Base-by-base conservation (phyloP, 2,888 invertebrate genomes). In the Eremobia ochroleuca region DNA sequence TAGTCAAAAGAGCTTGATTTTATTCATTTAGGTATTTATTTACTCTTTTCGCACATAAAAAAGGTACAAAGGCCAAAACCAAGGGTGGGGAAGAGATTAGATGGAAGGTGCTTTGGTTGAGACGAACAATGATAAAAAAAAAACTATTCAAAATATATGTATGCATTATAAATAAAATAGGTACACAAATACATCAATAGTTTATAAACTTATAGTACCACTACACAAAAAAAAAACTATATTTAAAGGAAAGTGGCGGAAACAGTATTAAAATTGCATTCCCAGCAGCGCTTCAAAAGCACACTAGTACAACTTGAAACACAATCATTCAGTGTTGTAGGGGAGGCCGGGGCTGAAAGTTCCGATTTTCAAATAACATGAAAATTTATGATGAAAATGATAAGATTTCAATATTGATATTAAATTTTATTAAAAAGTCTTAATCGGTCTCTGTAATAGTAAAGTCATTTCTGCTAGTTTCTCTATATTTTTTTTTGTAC, bases 301-400 rank as follows among this genome's bases (percentile, higher is more conserved):
- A 67, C 37, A 49, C 64, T 59, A 58, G 55, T 68, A 59, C 40
- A 77, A 85, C 82, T 81, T 79, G 73, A 82, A 88, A 86, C 76
- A 88, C 85, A 87, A 87, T 87, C 86, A 77, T 84, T 85, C 85
- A 85, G 78, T 55, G 55, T 85, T 86, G 90, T 88, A n/a, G n/a
- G n/a, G n/a, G n/a, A n/a, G n/a, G n/a, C n/a, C n/a, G n/a, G n/a
- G n/a, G n/a, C n/a, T n/a, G n/a, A n/a, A n/a, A n/a, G n/a, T n/a
- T n/a, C n/a, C n/a, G n/a, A n/a, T n/a, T n/a, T n/a, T n/a, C n/a
- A n/a, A n/a, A n/a, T n/a, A n/a, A n/a, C n/a, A n/a, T n/a, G n/a
- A n/a, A n/a, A n/a, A n/a, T n/a, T n/a, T n/a, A n/a, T n/a, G n/a
- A n/a, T n/a, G n/a, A n/a, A n/a, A n/a, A n/a, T n/a, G n/a, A n/a